Evolutionary conservation across 2,888 invertebrate genomes (phyloP).

Genomic region (Drosophila fulvimacula): DNA sequence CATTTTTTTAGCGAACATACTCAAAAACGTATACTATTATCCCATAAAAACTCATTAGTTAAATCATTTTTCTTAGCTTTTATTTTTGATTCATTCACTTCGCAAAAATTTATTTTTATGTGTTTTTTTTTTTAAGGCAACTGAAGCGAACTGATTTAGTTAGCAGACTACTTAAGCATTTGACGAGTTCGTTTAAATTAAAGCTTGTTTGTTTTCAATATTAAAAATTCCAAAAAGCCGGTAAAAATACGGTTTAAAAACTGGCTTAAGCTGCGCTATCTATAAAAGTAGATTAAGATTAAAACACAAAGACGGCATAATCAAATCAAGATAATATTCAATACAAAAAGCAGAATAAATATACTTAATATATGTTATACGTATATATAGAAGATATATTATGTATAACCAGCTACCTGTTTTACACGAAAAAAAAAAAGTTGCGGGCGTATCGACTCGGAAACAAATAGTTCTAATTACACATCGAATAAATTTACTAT

Average conservation of each 20-base stretch:
- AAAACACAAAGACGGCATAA: constrained; percentile 23
- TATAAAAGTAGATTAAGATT: constrained; percentile 21
- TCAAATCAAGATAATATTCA: constrained; percentile 19
- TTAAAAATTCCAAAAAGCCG: constrained; percentile 20
- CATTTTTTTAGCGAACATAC: background rate
- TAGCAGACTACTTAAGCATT: constrained; percentile 30
- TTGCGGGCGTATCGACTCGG: constrained; percentile 2
- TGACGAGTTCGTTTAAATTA: constrained; percentile 44
- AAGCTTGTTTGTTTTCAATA: constrained; percentile 46
- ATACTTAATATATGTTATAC: background rate
- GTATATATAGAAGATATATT: background rate
- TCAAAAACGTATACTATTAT: background rate
- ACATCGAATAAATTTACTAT: constrained; percentile 51
- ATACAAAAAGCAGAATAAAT: constrained; percentile 16
- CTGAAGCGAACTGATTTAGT: constrained; percentile 13
- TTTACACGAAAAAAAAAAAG: constrained; percentile 16
- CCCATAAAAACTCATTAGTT: constrained; percentile 12
- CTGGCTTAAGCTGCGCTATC: constrained; percentile 13
- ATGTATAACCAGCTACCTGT: constrained; percentile 27
- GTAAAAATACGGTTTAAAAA: constrained; percentile 15
- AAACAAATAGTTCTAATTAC: constrained; percentile 36
- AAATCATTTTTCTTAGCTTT: background rate
- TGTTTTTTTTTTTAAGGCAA: background rate
- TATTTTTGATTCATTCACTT: constrained; percentile 13
- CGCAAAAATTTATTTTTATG: constrained; percentile 15